Evolutionary conservation across 2,113 vertebrate genomes (phyloP), one percentile per base, ranked within the genome.

Genomic region (Channa maculata): DNA sequence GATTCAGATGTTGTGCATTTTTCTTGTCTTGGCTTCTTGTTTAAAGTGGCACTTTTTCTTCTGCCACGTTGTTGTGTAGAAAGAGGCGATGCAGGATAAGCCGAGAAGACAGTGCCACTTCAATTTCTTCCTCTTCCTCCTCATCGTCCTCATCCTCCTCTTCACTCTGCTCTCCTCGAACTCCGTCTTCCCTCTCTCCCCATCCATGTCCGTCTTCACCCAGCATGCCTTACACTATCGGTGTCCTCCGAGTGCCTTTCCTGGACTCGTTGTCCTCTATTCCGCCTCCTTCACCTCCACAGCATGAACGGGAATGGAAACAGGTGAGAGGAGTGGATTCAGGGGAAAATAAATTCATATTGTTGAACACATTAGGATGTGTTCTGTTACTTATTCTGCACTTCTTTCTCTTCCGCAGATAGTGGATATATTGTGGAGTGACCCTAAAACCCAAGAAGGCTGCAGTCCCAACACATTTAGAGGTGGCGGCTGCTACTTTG

Each of bases 401-500:
- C 34, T 13, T 54, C 45, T 1, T 38, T 55, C n/a, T 41, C 5
- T 51, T 2, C 58, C 79, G 41, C 72, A 99, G 98, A 90, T 97
- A 12, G 80, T 97, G 37, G 96, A 98, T 66, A 88, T 99, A 80
- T 88, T 99, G 48, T 99, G 98, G 98, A 99, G 98, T 55, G 98
- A 99, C 88, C 98, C 98, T 43, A 96, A 92, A 91, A 92, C 66
- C 72, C 94, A 93, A 68, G 94, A 91, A 11, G 98, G 98, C 86
- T 99, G 98, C 72, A 93, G 77, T 53, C 95, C 95, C 67, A 99
- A 99, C 91, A 95, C 92, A 0, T 77, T 93, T 68, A 93, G 98
- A 84, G 98, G 98, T 45, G 97, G 96, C 3, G 98, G 98, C 83
- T 99, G 97, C 83, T 99, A 96, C 92, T 99, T 99, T 43, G 98